These are phyloP conservation scores for Mystacornis crossleyi DNA, from an alignment of 2,113 vertebrate genomes.

Conservation along the genomic window DNA sequence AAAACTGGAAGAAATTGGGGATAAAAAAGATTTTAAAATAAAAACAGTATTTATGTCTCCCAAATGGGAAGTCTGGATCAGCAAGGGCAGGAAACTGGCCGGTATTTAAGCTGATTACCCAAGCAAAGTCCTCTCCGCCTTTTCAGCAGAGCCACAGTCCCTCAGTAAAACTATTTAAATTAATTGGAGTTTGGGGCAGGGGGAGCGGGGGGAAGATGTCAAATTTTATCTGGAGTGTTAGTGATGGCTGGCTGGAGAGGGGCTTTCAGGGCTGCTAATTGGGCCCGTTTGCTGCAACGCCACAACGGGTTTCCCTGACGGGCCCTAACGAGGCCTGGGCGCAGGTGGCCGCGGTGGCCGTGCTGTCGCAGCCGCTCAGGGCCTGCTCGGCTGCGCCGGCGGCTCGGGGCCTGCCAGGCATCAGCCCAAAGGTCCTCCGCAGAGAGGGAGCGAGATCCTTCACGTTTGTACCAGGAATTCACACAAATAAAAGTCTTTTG, in stretches of 20 bases:
- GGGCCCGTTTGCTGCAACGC: slow-evolving; percentile 79
- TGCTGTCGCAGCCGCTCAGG: slow-evolving; percentile 82
- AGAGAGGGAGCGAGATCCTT: not conserved
- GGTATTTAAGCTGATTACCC: slow-evolving; percentile 80
- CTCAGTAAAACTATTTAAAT: slow-evolving; percentile 57
- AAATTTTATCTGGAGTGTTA: slow-evolving; percentile 76
- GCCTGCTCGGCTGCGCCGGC: slow-evolving; percentile 82
- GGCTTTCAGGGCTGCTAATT: slow-evolving; percentile 81
- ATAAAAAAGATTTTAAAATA: slow-evolving; percentile 34
- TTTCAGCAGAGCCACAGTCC: slow-evolving; percentile 68
- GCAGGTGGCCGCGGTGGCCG: slow-evolving; percentile 80
- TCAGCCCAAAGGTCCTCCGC: not conserved
- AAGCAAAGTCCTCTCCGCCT: slow-evolving; percentile 73
- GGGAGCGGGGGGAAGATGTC: slow-evolving; percentile 68
- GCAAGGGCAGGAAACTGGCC: slow-evolving; percentile 81
- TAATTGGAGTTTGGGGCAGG: slow-evolving; percentile 79
- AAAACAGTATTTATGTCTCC: slow-evolving; percentile 19
- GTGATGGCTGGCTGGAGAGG: slow-evolving; percentile 78
- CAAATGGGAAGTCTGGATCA: slow-evolving; percentile 69
- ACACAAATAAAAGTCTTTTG: slow-evolving; percentile 1
- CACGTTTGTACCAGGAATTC: not conserved
- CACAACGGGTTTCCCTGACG: not conserved
- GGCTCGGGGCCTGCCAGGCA: slow-evolving; percentile 68
- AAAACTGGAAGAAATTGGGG: slow-evolving; percentile 20
- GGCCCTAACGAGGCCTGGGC: not conserved